Conservation (phyloP, 1,140 invertebrate genomes). For the Cyclargus thomasi region DNA sequence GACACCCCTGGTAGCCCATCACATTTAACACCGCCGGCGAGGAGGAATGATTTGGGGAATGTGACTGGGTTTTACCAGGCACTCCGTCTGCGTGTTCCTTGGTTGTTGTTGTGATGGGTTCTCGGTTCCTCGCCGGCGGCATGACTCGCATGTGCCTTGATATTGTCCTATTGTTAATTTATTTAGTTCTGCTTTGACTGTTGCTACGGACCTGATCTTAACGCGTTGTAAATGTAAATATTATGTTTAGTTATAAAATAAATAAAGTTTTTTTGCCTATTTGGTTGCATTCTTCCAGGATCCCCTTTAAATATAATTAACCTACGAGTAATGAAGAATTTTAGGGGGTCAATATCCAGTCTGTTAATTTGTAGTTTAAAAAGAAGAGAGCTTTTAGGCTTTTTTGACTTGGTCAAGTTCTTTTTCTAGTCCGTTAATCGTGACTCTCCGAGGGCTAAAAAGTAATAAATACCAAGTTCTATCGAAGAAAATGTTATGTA, state of each 20-base stretch:
- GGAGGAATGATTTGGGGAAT: constrained; percentile 12
- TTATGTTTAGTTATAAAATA: constrained; percentile 57
- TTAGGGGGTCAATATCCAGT: no score
- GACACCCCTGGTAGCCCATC: constrained; percentile 47
- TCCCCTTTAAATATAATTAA: no score
- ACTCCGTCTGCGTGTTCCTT: neutral
- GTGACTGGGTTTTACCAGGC: constrained; percentile 24
- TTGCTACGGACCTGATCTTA: constrained; percentile 71
- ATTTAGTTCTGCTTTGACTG: constrained; percentile 69
- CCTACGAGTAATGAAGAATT: no score
- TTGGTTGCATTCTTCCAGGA: constrained; percentile 26
- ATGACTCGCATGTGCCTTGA: constrained; percentile 41
- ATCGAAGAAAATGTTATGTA: no score
- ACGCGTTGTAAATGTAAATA: constrained; percentile 69
- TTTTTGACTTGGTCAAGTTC: no score
- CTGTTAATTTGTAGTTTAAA: no score
- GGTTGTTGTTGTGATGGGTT: neutral
- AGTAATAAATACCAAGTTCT: no score
- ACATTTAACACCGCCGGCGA: constrained; percentile 41
- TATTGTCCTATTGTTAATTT: constrained; percentile 59
- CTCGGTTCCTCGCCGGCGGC: neutral
- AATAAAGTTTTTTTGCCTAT: constrained; percentile 55
- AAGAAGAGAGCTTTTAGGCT: no score
- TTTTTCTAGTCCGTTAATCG: no score
- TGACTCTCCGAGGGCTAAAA: no score